phyloP scores from a whole-genome alignment of 2,797 vertebrate species.

The Microtus obscurus region DNA sequence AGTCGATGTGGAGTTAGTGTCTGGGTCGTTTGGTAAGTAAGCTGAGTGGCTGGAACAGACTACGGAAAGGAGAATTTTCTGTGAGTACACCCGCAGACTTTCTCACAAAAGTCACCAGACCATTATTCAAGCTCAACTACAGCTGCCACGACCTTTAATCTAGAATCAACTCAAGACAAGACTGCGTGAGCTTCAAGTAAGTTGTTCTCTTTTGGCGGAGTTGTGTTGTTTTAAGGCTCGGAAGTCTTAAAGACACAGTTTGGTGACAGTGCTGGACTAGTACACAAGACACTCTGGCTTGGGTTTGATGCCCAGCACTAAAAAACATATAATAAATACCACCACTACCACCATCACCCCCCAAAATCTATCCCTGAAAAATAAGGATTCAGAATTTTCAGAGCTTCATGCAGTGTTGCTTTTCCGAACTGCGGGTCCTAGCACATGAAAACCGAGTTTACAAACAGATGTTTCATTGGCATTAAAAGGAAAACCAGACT shows the following conservation, averaged over 20 bases:
- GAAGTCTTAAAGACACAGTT: not conserved
- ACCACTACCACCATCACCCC: too few relatives aligned
- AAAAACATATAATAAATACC: not conserved
- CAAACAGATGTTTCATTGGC: not conserved
- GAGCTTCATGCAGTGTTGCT: not conserved
- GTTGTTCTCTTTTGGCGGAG: constrained; percentile 9
- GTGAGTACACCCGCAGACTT: not conserved
- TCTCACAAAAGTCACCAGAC: constrained; percentile 27
- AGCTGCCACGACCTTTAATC: not conserved
- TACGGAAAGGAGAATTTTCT: not conserved
- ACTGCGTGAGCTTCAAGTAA: not conserved
- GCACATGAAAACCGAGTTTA: not conserved
- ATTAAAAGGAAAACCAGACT: not conserved
- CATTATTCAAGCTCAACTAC: not conserved
- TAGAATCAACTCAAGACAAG: not conserved
- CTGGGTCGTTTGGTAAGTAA: constrained; percentile 37
- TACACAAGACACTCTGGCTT: not conserved
- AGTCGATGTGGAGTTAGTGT: constrained; percentile 15
- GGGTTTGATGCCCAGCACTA: not conserved
- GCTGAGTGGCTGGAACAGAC: constrained; percentile 17
- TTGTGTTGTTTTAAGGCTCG: constrained; percentile 30
- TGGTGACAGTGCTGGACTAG: not conserved
- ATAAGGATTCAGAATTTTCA: constrained; percentile 11
- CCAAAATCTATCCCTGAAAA: constrained; percentile 4
- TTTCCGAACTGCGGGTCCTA: not conserved